Evolutionary conservation across 2,888 invertebrate genomes (phyloP).

Genomic region (Tiliacea aurago): DNA sequence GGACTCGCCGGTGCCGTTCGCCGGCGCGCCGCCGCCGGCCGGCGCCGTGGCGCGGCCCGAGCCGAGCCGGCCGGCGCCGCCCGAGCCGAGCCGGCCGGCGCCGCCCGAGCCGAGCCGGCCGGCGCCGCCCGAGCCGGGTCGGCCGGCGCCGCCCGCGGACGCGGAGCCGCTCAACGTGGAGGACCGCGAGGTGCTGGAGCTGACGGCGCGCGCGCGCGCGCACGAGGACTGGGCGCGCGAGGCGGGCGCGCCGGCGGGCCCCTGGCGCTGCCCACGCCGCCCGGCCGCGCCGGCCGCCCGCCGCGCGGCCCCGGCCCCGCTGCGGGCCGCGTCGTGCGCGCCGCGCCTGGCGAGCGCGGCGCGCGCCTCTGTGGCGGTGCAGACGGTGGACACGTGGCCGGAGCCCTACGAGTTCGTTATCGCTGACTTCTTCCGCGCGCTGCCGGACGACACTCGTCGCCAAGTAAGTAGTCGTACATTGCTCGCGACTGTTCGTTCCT

Average conservation of each 20-base stretch:
- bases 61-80: conserved; percentile 74
- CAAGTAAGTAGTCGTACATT: conserved; percentile 66
- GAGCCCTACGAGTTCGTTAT: conserved; percentile 94
- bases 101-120: conserved; percentile 81
- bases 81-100: conserved; percentile 76
- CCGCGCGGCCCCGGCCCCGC: conserved; percentile 47
- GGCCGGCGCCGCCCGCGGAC: conserved; percentile 73
- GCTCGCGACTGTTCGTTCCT: background rate
- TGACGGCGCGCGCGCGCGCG: conserved; percentile 81
- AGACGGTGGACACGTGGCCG: conserved; percentile 93
- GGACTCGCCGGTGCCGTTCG: conserved; percentile 86
- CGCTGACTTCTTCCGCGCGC: conserved; percentile 91
- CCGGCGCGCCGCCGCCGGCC: conserved; percentile 80
- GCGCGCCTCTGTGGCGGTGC: conserved; percentile 78
- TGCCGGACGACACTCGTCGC: conserved; percentile 75
- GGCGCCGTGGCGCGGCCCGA: conserved; percentile 75
- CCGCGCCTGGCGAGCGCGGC: conserved; percentile 52
- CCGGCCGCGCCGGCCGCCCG: conserved; percentile 48
- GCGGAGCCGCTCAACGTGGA: conserved; percentile 73
- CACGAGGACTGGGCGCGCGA: conserved; percentile 63
- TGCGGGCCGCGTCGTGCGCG: conserved; percentile 64
- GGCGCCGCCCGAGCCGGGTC: conserved; percentile 73
- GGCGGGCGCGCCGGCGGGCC: conserved; percentile 53
- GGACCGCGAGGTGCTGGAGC: conserved; percentile 84
- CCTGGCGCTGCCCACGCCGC: conserved; percentile 60